These are phyloP conservation scores for Chaetodon auriga DNA, from an alignment of 2,113 vertebrate genomes.

Conservation along the genomic window DNA sequence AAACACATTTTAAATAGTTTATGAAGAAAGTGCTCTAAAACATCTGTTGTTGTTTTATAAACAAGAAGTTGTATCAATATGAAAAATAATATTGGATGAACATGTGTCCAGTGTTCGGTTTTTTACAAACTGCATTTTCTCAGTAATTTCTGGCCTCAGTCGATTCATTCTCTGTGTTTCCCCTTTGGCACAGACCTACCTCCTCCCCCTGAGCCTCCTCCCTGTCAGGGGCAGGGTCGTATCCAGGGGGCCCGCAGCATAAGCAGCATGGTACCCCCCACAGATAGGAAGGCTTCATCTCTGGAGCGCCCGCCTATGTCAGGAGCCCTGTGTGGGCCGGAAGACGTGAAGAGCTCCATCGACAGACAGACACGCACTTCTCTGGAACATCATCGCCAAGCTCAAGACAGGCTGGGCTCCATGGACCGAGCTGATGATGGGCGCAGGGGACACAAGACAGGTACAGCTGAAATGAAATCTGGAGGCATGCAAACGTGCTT, in stretches of 20 bases:
- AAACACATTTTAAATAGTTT: slow-evolving; percentile 37
- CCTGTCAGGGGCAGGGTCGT: slow-evolving; percentile 91
- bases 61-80: neutral
- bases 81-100: neutral
- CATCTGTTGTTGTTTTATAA: slow-evolving; percentile 26
- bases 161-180: slow-evolving; percentile 26
- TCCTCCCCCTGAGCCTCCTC: slow-evolving; percentile 98
- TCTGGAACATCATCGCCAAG: slow-evolving; percentile 93
- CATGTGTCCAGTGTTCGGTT: neutral
- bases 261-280: slow-evolving; percentile 82
- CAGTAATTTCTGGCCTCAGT: neutral
- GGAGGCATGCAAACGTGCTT: neutral
- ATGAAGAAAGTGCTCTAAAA: neutral
- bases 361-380: slow-evolving; percentile 91
- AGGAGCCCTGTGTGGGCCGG: slow-evolving; percentile 84
- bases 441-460: slow-evolving; percentile 91
- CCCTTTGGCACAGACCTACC: slow-evolving; percentile 90
- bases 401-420: slow-evolving; percentile 93
- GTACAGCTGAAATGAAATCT: slow-evolving; percentile 66
- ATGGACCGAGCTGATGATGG: slow-evolving; percentile 90
- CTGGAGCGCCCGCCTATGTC: slow-evolving; percentile 92
- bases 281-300: slow-evolving; percentile 93
- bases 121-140: neutral
- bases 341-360: slow-evolving; percentile 92
- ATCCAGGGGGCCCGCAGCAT: slow-evolving; percentile 87